Conservation (phyloP, 2,888 invertebrate species). For the Melanargia galathea region DNA sequence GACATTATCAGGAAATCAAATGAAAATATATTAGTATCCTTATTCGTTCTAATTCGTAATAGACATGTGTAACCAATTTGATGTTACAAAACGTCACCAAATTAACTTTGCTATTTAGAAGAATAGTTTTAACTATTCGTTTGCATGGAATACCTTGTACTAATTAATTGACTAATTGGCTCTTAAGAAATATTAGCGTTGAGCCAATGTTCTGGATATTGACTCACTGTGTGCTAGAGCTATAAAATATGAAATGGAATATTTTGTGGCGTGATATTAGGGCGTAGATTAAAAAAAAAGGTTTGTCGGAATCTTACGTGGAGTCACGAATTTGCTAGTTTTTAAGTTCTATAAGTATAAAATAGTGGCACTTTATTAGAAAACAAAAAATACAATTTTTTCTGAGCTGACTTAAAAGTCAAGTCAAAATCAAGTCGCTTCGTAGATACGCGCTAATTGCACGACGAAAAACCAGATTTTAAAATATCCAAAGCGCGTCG, state of each 20-base stretch:
- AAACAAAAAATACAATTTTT: slow-evolving; percentile 15
- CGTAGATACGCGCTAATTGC: too few species aligned
- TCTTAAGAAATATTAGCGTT: too few species aligned
- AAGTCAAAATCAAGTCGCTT: too few species aligned
- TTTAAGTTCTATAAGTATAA: slow-evolving; percentile 1
- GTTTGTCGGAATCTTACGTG: background rate
- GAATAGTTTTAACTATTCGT: background rate
- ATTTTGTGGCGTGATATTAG: slow-evolving; percentile 73
- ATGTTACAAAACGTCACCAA: background rate
- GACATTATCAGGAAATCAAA: slow-evolving; percentile 2
- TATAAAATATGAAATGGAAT: slow-evolving; percentile 38
- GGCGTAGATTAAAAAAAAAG: slow-evolving; percentile 57
- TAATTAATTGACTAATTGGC: background rate
- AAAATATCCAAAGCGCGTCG: too few species aligned
- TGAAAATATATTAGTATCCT: slow-evolving; percentile 11
- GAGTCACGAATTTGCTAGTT: slow-evolving; percentile 17
- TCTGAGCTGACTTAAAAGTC: slow-evolving; percentile 24
- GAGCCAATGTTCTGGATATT: background rate
- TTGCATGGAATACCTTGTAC: background rate
- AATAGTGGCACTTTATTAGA: background rate
- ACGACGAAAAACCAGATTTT: too few species aligned
- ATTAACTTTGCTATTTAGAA: slow-evolving; percentile 8
- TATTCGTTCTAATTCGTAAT: slow-evolving; percentile 25
- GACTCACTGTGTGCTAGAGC: background rate
- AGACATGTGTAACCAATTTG: slow-evolving; percentile 14